Evolutionary conservation across 1,140 invertebrate genomes (phyloP), one percentile per base, ranked within the genome.

Genomic region (Calephelis nemesis): DNA sequence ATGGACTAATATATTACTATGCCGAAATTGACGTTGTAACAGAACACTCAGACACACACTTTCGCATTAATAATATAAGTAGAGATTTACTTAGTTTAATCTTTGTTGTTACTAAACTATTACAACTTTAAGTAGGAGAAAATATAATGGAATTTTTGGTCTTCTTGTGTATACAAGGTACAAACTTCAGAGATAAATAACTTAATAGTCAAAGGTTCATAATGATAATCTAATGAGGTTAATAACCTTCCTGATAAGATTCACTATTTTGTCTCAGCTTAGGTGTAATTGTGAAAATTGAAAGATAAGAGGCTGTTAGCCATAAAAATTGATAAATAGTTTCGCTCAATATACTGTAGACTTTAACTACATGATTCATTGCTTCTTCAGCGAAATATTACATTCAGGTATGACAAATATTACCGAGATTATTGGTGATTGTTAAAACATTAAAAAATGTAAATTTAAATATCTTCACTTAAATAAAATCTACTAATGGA

Each of bases 241-340:
- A 47, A 66, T 54, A 66, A 66, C 39, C 52, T 58, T 58, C n/a
- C n/a, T 15, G 54, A 65, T 65, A 39, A 65, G 49, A 66, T 58
- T 66, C 65, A 54, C 40, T 49, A 63, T 63, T 63, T 63, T 63
- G 42, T 9, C 42, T 45, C 7, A 45, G 42, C 42, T 45, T 45
- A 45, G 42, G 42, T 45, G 42, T 45, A 54, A 54, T 54, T 54
- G 52, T 54, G 52, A 54, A 54, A 54, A 19, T 54, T 19, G 11
- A 52, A 54, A 19, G 52, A 54, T 54, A 54, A 54, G 52, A 7
- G 9, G 4, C 6, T 30, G 15, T 54, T 30, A 54, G 52, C 9
- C 15, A 19, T 54, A 54, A 30, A 30, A 9, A 54, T 54, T 45
- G 19, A 54, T 30, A 30, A 54, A 54, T 54, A 54, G 4, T 30